Evolutionary conservation across 2,797 vertebrate genomes (phyloP).

Genomic region (Pelobates cultripes): DNA sequence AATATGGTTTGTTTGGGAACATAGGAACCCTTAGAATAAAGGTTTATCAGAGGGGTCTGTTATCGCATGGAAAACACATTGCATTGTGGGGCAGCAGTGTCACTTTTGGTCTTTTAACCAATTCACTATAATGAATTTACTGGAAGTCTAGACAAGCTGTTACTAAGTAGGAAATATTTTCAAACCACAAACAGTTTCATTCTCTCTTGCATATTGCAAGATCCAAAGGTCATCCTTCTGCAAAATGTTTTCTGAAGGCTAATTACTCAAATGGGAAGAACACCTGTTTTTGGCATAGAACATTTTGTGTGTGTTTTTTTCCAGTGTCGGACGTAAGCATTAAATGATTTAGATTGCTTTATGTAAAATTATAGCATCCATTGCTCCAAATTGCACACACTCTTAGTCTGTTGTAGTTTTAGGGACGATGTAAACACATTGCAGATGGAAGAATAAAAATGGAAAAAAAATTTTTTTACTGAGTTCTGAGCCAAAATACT

Average conservation of each 20-base stretch:
- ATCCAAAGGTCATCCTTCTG: conserved; percentile 40
- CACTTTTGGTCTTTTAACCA: conserved; percentile 41
- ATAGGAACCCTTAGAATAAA: conserved; percentile 2
- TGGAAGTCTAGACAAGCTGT: conserved; percentile 54
- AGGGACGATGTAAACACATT: too few relatives aligned
- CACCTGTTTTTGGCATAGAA: conserved; percentile 39
- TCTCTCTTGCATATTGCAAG: conserved; percentile 25
- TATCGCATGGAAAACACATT: conserved; percentile 53
- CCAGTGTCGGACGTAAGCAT: background rate
- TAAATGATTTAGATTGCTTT: background rate
- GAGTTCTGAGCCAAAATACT: too few relatives aligned
- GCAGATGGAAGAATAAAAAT: too few relatives aligned
- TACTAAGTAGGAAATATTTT: conserved; percentile 51
- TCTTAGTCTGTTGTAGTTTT: too few relatives aligned
- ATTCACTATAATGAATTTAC: conserved; percentile 54
- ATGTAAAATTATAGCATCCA: background rate
- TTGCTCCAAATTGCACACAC: too few relatives aligned
- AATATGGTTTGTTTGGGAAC: conserved; percentile 48
- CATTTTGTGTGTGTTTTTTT: conserved; percentile 1
- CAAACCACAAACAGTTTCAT: conserved; percentile 46
- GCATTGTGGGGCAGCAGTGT: conserved; percentile 38
- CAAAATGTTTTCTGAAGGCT: conserved; percentile 23
- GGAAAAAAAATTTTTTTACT: too few relatives aligned
- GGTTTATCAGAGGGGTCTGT: conserved; percentile 39
- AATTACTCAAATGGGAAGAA: background rate